Evolutionary conservation across 2,113 vertebrate species (phyloP).

Genomic region (Hippotragus niger): DNA sequence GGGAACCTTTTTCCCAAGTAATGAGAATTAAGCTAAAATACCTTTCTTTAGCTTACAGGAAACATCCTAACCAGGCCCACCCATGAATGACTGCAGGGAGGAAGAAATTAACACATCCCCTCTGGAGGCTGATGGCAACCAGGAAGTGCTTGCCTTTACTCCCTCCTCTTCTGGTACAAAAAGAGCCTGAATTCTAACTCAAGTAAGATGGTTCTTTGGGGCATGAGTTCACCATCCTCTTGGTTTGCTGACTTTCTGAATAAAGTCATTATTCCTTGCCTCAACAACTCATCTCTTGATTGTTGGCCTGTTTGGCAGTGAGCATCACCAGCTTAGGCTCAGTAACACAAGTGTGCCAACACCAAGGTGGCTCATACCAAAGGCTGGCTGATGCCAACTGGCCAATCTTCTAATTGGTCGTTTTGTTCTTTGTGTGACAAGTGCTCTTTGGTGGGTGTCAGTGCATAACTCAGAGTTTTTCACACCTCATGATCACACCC

Average conservation of each 20-base stretch:
- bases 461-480: neutral
- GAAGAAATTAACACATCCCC: neutral
- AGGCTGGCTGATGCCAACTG: neutral
- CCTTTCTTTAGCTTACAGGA: neutral
- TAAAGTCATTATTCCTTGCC: neutral
- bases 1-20: neutral
- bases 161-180: neutral
- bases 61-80: neutral
- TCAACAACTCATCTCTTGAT: neutral
- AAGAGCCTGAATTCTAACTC: neutral
- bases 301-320: neutral
- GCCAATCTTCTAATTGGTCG: neutral
- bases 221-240: neutral
- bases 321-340: neutral
- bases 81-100: neutral
- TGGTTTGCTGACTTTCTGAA: neutral
- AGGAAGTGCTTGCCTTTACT: neutral
- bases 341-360: neutral
- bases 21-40: neutral
- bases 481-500: neutral
- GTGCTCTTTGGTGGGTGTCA: neutral
- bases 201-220: neutral
- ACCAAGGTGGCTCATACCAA: neutral
- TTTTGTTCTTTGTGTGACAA: neutral
- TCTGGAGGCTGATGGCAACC: neutral